Evolutionary conservation across 2,888 invertebrate species (phyloP).

Genomic region (Chironomus tentans): DNA sequence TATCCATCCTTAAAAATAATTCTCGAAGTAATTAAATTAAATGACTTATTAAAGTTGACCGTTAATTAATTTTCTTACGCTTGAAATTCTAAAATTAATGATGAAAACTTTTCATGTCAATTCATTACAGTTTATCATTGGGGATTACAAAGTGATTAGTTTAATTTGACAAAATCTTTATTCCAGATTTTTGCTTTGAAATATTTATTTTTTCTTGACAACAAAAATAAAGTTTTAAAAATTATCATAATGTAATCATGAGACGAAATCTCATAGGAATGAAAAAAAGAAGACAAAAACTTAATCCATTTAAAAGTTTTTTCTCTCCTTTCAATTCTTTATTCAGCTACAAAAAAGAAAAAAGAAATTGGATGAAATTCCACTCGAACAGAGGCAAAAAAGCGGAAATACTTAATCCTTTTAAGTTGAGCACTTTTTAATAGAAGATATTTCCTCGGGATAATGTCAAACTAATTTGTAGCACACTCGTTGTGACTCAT

Average conservation of each 20-base stretch:
- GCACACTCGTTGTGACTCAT: no score
- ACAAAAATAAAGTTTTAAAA: background rate
- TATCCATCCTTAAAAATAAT: no score
- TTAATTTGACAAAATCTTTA: no score
- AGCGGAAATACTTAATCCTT: background rate
- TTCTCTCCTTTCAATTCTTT: background rate
- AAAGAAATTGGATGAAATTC: no score
- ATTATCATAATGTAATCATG: background rate
- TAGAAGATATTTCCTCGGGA: background rate
- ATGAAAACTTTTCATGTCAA: background rate
- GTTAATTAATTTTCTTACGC: background rate
- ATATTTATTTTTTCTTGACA: background rate
- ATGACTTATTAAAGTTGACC: background rate
- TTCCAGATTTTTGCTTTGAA: background rate
- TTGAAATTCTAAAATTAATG: background rate
- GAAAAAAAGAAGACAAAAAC: background rate
- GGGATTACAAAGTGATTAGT: no score
- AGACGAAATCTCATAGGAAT: background rate
- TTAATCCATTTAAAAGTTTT: background rate
- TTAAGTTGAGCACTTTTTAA: background rate
- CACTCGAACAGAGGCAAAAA: background rate
- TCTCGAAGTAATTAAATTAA: background rate
- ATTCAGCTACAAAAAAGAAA: no score
- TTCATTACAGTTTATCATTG: no score
- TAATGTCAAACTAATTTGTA: constrained; percentile 6